Evolutionary conservation across 2,888 invertebrate genomes (phyloP), one percentile per base, ranked within the genome.

Genomic region (Willowsia nigromaculata): DNA sequence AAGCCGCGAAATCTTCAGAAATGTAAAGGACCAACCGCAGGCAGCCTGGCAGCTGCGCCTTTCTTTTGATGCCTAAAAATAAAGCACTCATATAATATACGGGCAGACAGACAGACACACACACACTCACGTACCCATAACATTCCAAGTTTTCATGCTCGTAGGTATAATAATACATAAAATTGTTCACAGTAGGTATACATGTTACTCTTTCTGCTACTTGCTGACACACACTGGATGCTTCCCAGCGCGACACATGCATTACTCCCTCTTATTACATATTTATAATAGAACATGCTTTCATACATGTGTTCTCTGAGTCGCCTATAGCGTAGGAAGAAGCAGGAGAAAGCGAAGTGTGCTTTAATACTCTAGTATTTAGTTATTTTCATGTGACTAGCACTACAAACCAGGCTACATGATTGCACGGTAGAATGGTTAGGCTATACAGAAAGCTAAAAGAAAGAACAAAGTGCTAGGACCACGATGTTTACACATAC

Each of bases 1-100:
- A 89, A 91, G 90, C 91, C 91, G 91, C 91, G 91, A 91, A 91
- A 91, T 91, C 90, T 91, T 91, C 59, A 89, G 90, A 91, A 90
- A 90, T 88, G 88, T 88, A 88, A 91, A 59, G 84, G 85, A 90
- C 90, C 90, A 88, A 88, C 87, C 88, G 81, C 85, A 85, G 71
- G 81, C 81, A 68, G 78, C 59, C 78, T 85, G 68, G 87, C 90
- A 90, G 88, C 90, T 90, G 90, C 90, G 90, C 90, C 81, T 87
- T 87, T 56, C 65, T 50, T 56, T 18, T 43, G 43, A 37, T 76
- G 18, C 53, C 47, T 53, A 13, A 25, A 25, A 71, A 68, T 7
- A 40, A 76, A 68, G 25, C n/a, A 13, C 25, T 25, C 25, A 59
- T 0, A 59, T 56, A n/a, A n/a, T n/a, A 47, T 13, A 15, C 22